A percentile compares a stretch with the other conserved stretches of the same genome.
phyloP scores from a whole-genome alignment of 1,140 invertebrate genomes.

The Neodiprion fabricii region DNA sequence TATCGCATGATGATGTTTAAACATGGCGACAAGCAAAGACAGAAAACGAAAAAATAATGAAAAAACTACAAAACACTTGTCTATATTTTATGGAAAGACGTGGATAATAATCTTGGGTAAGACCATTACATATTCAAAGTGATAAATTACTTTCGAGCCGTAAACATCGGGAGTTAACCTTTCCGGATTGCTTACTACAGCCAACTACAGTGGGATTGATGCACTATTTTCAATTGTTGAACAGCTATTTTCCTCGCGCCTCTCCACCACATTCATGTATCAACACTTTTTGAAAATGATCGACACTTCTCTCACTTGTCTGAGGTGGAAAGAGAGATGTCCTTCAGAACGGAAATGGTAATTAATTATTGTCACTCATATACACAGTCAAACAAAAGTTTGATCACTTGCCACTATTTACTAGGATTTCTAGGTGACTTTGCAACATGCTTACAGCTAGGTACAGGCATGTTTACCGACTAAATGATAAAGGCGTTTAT shows the following conservation, averaged over 20 bases:
- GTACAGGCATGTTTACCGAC: background rate
- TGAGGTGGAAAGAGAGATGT: conserved; percentile 81
- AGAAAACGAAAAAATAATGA: background rate
- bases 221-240: background rate
- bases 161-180: too few relatives aligned
- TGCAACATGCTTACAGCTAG: too few relatives aligned
- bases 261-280: conserved; percentile 71
- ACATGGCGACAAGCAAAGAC: background rate
- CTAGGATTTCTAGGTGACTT: background rate
- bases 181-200: too few relatives aligned
- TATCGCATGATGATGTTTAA: background rate
- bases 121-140: background rate
- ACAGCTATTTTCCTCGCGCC: conserved; percentile 48
- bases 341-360: conserved; percentile 83
- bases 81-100: background rate
- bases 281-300: conserved; percentile 80
- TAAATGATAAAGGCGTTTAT: conserved; percentile 11
- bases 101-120: background rate
- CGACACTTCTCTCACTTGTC: conserved; percentile 84
- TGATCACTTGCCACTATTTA: background rate
- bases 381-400: background rate
- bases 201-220: background rate
- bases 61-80: background rate
- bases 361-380: conserved; percentile 22
- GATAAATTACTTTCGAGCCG: background rate